These are phyloP conservation scores for Drosophila teissieri DNA, from an alignment of 1,140 invertebrate species.

Conservation along the genomic window DNA sequence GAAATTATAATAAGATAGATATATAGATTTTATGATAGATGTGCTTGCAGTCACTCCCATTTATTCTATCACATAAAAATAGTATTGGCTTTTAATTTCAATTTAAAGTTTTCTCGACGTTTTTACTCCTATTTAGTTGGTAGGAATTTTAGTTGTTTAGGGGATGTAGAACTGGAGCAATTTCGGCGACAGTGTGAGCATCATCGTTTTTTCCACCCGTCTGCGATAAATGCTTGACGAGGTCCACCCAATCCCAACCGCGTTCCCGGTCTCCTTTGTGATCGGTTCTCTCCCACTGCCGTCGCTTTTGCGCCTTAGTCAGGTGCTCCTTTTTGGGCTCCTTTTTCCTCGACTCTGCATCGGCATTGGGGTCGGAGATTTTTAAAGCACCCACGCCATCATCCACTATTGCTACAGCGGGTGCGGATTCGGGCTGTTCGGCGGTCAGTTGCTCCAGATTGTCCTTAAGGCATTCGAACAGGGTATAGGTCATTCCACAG, in stretches of 20 bases:
- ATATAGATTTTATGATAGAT: constrained; percentile 1
- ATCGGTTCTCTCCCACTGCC: constrained; percentile 93
- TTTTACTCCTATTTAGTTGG: constrained; percentile 19
- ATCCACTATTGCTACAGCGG: constrained; percentile 50
- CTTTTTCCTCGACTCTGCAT: constrained; percentile 85
- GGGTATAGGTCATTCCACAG: constrained; percentile 96
- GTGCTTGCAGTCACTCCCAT: too few species aligned
- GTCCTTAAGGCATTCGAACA: constrained; percentile 97
- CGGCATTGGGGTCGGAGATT: constrained; percentile 70
- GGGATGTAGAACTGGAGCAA: constrained; percentile 53
- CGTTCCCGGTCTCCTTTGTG: constrained; percentile 92
- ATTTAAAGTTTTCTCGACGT: constrained; percentile 27
- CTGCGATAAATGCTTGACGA: constrained; percentile 97
- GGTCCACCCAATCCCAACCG: constrained; percentile 97
- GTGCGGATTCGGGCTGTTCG: constrained; percentile 88
- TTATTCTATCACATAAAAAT: constrained; percentile 48
- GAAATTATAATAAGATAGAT: too few species aligned
- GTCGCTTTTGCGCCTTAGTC: constrained; percentile 96
- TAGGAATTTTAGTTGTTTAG: constrained; percentile 49
- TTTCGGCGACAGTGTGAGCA: constrained; percentile 36
- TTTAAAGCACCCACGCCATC: constrained; percentile 70
- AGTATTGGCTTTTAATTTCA: constrained; percentile 60
- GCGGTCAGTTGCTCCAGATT: constrained; percentile 89
- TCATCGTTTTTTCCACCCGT: constrained; percentile 80
- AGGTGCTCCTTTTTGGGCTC: constrained; percentile 92